phyloP scores from a whole-genome alignment of 2,888 invertebrate species.

The Monoplex corrugatus region DNA sequence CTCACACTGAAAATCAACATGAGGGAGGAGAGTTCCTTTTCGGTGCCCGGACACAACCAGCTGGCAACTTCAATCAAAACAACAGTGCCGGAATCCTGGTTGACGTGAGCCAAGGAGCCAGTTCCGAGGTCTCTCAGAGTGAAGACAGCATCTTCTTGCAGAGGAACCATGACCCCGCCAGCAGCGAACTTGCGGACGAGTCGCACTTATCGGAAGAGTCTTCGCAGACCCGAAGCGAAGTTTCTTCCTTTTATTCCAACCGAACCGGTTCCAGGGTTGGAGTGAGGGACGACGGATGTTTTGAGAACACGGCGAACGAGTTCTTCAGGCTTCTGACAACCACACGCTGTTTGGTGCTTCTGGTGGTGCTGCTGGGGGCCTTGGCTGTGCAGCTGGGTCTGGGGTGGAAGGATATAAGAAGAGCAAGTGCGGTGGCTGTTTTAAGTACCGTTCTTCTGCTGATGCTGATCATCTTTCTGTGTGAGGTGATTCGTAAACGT shows the following conservation, averaged over 20 bases:
- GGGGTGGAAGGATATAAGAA: conserved; percentile 47
- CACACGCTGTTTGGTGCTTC: conserved; percentile 29
- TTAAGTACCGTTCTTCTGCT: conserved; percentile 37
- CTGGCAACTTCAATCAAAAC: too few species aligned
- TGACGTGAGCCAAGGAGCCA: not conserved
- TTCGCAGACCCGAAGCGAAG: not conserved
- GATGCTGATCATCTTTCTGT: conserved; percentile 50
- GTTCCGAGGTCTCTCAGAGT: not conserved
- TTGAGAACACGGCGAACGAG: not conserved
- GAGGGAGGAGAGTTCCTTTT: not conserved
- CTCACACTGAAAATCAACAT: not conserved
- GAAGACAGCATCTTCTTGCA: too few species aligned
- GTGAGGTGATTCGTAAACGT: conserved; percentile 54
- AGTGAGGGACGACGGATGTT: not conserved
- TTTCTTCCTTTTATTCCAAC: too few species aligned
- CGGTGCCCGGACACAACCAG: not conserved
- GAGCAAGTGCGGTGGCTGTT: conserved; percentile 20
- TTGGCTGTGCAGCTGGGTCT: conserved; percentile 51
- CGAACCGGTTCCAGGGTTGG: not conserved
- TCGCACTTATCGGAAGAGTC: conserved; percentile 16
- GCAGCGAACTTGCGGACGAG: conserved; percentile 17
- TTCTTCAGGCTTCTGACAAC: conserved; percentile 28
- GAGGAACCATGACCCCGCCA: not conserved
- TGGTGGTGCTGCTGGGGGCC: conserved; percentile 43
- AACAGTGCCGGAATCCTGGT: not conserved